phyloP scores from a whole-genome alignment of 2,888 invertebrate genomes.

The Hetaerina titia region DNA sequence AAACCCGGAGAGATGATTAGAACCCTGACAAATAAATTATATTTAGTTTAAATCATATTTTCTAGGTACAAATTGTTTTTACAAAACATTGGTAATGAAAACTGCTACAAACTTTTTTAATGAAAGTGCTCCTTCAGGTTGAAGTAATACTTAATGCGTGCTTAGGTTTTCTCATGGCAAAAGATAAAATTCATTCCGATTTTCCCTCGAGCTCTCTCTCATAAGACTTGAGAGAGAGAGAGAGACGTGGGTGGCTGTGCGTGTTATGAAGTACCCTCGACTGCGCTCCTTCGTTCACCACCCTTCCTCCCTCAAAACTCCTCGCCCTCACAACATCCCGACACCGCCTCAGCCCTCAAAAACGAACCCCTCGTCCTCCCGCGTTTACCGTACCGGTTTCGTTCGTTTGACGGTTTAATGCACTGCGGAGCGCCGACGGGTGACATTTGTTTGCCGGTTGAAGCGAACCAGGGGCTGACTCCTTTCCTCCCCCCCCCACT shows the following conservation, averaged over 20 bases:
- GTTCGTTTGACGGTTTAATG: conserved; percentile 40
- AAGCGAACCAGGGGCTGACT: not conserved
- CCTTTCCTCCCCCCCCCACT: not conserved
- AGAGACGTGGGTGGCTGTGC: not conserved
- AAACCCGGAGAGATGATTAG: too few species aligned
- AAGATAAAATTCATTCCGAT: not conserved
- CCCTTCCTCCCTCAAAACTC: not conserved
- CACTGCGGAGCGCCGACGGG: conserved; percentile 45
- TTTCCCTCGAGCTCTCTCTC: not conserved
- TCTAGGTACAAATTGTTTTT: too few species aligned
- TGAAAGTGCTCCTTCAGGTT: not conserved
- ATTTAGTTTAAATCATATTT: too few species aligned
- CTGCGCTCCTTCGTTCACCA: not conserved
- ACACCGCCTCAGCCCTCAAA: not conserved
- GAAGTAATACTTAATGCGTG: not conserved
- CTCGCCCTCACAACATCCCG: not conserved
- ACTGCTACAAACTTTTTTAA: too few species aligned
- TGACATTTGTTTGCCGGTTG: conserved; percentile 44
- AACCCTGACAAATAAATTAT: too few species aligned
- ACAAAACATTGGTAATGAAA: too few species aligned
- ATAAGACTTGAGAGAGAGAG: not conserved
- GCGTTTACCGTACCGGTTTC: conserved; percentile 41
- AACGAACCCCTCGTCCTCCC: not conserved
- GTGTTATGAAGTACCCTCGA: conserved; percentile 25
- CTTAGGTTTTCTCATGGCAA: not conserved